A percentile compares a stretch with the other conserved stretches of the same genome.
Conservation (phyloP, 2,888 invertebrate species). For the Adelphocoris suturalis region DNA sequence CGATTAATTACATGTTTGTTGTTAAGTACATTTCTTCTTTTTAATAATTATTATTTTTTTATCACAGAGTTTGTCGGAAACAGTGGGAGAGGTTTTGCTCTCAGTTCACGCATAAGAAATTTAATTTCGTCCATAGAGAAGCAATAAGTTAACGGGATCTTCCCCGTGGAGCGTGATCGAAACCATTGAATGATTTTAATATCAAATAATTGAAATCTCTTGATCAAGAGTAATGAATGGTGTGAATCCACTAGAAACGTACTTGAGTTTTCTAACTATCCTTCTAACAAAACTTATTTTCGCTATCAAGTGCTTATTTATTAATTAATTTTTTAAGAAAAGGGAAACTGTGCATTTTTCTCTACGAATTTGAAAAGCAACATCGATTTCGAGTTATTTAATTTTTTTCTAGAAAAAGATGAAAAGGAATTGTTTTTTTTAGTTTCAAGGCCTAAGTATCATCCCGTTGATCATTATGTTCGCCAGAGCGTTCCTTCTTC, state of each 20-base stretch:
- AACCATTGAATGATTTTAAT: not conserved
- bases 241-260: not conserved
- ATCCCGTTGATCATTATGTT: constrained; percentile 96
- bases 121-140: constrained; percentile 23
- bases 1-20: constrained; percentile 49
- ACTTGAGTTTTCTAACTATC: not conserved
- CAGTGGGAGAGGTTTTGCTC: not conserved
- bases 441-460: constrained; percentile 76
- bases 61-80: constrained; percentile 68
- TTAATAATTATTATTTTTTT: constrained; percentile 14
- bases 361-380: not conserved
- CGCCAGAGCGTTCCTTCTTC: constrained; percentile 94
- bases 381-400: not conserved
- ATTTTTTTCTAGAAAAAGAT: not conserved
- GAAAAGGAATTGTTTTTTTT: not conserved
- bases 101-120: not conserved
- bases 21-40: not conserved
- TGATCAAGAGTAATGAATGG: not conserved
- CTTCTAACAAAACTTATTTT: not conserved
- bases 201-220: not conserved
- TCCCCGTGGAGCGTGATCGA: not conserved
- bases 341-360: constrained; percentile 13
- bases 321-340: not conserved
- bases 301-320: not conserved
- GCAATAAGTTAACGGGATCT: constrained; percentile 52